Base-by-base conservation (phyloP, 2,113 vertebrate genomes). In the Mola mola region DNA sequence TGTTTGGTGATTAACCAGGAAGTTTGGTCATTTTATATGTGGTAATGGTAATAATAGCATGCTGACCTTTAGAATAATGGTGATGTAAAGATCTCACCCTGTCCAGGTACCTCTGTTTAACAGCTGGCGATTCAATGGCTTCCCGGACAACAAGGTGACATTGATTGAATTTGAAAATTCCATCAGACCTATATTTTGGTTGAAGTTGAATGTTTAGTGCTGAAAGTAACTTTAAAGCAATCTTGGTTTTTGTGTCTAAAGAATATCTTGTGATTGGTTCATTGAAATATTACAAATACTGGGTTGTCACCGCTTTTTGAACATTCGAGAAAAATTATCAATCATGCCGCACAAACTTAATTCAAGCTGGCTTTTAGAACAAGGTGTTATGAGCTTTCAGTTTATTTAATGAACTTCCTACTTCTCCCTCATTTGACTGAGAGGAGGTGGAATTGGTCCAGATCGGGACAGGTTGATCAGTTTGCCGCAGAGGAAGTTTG, bases 381-480 rank as follows among this genome's bases (percentile, higher is more conserved):
- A 19, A 40, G 6, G 22, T 49, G 8, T 53, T 26, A 44, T 56
- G 38, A 48, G 41, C 25, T 1, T 26, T 49, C 62, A 51, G 36
- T 66, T 73, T 19, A 8, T 26, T 37, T 52, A 7, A 36, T 28
- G 37, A 67, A 50, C 42, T 59, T 67, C 57, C 51, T 67, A 25
- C 42, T 67, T 51, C 28, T 21, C 31, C 26, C 63, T 76, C 33
- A 84, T 88, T 90, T 88, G 88, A 73, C 78, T 88, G 67, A 12
- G 46, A 66, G 75, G 51, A 37, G 50, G 63, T 38, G 31, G 8
- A 19, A 26, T 40, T 8, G 43, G 64, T 33, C 34, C 11, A 36
- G 22, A 24, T 10, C 1, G 7, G 48, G 29, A 25, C 58, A 41
- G 38, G 33, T 38, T 57, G 68, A 43, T 26, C 65, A 57, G 29